Conservation (phyloP, 2,113 vertebrate genomes). For the Halichoeres trimaculatus region DNA sequence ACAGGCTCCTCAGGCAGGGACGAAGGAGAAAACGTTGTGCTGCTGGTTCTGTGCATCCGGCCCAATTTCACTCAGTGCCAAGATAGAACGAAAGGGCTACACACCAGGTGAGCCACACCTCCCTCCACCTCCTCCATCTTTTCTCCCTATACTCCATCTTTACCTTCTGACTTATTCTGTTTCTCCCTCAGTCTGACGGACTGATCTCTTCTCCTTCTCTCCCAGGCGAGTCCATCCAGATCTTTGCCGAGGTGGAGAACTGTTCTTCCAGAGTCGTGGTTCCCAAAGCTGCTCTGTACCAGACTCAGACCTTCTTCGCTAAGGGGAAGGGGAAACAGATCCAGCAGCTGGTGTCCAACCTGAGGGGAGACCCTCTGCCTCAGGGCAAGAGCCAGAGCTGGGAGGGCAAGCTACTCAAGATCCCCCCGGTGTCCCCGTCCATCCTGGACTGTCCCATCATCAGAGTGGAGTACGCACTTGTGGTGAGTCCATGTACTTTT, state of each 20-base stretch:
- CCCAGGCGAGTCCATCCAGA: conserved; percentile 97
- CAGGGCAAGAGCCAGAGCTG: conserved; percentile 98
- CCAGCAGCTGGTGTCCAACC: conserved; percentile 93
- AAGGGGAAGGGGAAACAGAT: conserved; percentile 99
- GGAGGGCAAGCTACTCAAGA: conserved; percentile 95
- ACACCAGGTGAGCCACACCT: conserved; percentile 88
- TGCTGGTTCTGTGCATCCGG: conserved; percentile 99
- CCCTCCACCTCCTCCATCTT: not conserved
- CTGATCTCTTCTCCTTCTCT: conserved; percentile 57
- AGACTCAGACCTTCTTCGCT: conserved; percentile 98
- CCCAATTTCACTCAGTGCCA: conserved; percentile 99
- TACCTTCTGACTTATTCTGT: conserved; percentile 28
- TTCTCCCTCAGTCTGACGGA: conserved; percentile 67
- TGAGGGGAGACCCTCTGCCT: conserved; percentile 92
- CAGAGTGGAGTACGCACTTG: conserved; percentile 94
- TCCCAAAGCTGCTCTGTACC: conserved; percentile 98
- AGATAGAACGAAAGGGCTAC: conserved; percentile 98
- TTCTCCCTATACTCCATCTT: not conserved
- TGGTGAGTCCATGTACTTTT: conserved; percentile 92
- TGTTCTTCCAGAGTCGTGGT: conserved; percentile 96
- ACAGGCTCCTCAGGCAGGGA: conserved; percentile 96
- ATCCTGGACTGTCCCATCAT: conserved; percentile 98
- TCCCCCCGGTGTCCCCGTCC: conserved; percentile 96
- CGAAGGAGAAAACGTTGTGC: conserved; percentile 99
- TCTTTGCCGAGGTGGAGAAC: conserved; percentile 98